Evolutionary conservation across 2,113 vertebrate genomes (phyloP).

Genomic region (Egretta garzetta): DNA sequence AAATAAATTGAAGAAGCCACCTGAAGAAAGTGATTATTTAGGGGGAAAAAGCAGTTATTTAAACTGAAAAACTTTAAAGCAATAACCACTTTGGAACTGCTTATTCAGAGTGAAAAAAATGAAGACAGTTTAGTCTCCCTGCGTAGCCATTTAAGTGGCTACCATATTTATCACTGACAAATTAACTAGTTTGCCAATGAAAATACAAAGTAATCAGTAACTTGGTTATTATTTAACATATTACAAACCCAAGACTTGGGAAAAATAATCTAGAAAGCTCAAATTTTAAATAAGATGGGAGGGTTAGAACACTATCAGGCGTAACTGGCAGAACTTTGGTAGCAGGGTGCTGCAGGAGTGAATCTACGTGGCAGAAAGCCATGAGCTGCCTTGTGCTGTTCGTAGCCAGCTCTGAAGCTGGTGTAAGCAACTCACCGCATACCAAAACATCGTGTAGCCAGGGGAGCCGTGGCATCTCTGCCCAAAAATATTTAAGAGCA

Average conservation of each 20-base stretch:
- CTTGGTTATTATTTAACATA: not conserved
- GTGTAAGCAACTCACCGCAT: fast-evolving
- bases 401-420: not conserved
- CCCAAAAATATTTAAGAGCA: fast-evolving
- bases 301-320: not conserved
- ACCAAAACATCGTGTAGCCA: not conserved
- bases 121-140: not conserved
- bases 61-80: not conserved
- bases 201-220: not conserved
- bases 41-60: not conserved
- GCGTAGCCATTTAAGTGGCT: not conserved
- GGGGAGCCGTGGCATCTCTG: not conserved
- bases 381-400: not conserved
- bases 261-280: not conserved
- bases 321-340: not conserved
- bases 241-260: not conserved
- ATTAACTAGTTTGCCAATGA: not conserved
- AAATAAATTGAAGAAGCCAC: not conserved
- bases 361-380: not conserved
- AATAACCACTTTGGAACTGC: not conserved
- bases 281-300: not conserved
- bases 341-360: not conserved
- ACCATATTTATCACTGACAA: not conserved
- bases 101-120: not conserved
- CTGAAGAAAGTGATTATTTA: not conserved